Evolutionary conservation across 1,140 invertebrate species (phyloP), one percentile per base, ranked within the genome.

Genomic region (Zophobas atratus): DNA sequence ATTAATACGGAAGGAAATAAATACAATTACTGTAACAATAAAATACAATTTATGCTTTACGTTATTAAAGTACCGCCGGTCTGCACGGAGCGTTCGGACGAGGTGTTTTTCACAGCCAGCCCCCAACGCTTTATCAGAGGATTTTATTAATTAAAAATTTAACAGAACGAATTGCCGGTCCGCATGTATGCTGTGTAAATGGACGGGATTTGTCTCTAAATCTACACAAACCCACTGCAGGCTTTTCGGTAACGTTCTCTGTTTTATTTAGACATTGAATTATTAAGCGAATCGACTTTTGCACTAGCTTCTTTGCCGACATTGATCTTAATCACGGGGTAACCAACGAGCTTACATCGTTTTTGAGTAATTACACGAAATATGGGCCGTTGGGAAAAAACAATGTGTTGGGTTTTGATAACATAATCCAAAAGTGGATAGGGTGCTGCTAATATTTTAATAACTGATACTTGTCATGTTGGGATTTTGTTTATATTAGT

Each of bases 101-200:
- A 72, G 70, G 70, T 72, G 70, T 72, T 72, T 38, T 60, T 6
- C 36, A 38, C 38, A n/a, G 33, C 46, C 38, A n/a, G 33, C 46
- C 46, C 70, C 70, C 46, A 49, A 49, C 43, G 70, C 51, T 73
- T 41, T 76, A 76, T 76, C 74, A 63, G 46, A 76, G 74, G 57
- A 76, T 76, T 67, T 76, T 76, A 76, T 76, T 76, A 76, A 76
- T 76, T 76, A 76, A 76, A 76, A 76, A 76, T 76, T 76, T 76
- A 76, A 76, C 74, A 63, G 1, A 75, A 60, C 38, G 73, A 57
- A 60, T 75, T 57, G 60, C 60, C 39, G 60, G 39, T 1, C 35
- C 39, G 60, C 39, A 43, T 67, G 60, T 46, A 67, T 46, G 60
- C n/a, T 67, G 60, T 67, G 39, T 43, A 67, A 67, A 67, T 67